A percentile compares a stretch with the other conserved stretches of the same genome.
Conservation (phyloP, 2,888 invertebrate species). For the Campoplex nolae region DNA sequence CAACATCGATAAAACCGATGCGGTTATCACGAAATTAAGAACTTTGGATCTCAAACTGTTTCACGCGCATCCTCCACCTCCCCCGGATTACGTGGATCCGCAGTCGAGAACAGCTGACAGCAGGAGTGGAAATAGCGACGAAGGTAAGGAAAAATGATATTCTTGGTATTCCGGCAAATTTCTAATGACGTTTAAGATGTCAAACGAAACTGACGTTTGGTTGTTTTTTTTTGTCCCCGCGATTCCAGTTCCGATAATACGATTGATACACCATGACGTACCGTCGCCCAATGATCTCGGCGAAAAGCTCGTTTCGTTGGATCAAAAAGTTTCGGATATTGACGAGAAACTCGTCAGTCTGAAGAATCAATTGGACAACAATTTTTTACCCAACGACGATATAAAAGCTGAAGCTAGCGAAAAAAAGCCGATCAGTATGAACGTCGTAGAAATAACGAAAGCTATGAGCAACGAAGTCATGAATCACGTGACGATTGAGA, state of each 20-base stretch:
- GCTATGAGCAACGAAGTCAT: conserved; percentile 93
- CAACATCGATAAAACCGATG: conserved; percentile 94
- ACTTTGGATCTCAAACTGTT: conserved; percentile 92
- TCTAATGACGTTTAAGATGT: not conserved
- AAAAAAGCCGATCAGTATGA: conserved; percentile 93
- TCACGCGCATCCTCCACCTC: conserved; percentile 85
- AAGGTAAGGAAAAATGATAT: conserved; percentile 70
- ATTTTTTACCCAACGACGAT: conserved; percentile 91
- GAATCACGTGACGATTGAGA: conserved; percentile 92
- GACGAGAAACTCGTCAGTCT: conserved; percentile 91
- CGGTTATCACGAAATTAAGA: conserved; percentile 91
- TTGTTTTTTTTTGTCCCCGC: conserved; percentile 3
- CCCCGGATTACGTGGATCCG: conserved; percentile 81
- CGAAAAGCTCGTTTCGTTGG: conserved; percentile 88
- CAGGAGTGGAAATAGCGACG: conserved; percentile 74
- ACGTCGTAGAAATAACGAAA: conserved; percentile 93
- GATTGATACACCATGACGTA: conserved; percentile 77
- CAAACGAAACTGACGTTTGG: not conserved
- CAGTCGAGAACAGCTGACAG: conserved; percentile 74
- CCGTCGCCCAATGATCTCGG: conserved; percentile 78
- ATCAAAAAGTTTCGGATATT: conserved; percentile 94
- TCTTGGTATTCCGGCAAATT: not conserved
- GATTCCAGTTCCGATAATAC: conserved; percentile 77
- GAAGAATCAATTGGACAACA: conserved; percentile 93
- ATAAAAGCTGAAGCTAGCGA: conserved; percentile 95